Evolutionary conservation across 1,140 invertebrate genomes (phyloP).

Genomic region (Babylonia areolata): DNA sequence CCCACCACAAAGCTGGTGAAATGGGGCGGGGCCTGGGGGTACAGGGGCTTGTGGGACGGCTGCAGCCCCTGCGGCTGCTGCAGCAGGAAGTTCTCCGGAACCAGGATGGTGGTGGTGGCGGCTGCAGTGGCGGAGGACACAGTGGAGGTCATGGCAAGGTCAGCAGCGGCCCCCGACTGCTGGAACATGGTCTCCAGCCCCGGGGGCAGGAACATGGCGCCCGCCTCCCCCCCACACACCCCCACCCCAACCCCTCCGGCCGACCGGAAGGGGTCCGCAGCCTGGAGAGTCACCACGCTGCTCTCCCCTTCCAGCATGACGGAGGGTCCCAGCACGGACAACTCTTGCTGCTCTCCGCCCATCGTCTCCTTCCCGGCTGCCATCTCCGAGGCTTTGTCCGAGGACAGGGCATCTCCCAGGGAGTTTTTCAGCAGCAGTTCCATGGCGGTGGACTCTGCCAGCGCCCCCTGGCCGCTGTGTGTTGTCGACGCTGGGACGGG

Average conservation of each 20-base stretch:
- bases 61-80: conserved; percentile 5
- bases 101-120: conserved; percentile 31
- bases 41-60: conserved; percentile 19
- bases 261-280: not conserved
- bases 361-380: not conserved
- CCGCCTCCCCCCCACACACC: conserved; percentile 7
- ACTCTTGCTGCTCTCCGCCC: not conserved
- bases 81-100: conserved; percentile 25
- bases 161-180: not conserved
- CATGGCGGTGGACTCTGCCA: not conserved
- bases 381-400: not conserved
- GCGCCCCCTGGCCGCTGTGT: not conserved
- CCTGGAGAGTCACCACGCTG: conserved; percentile 5
- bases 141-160: not conserved
- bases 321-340: not conserved
- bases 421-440: conserved; percentile 30
- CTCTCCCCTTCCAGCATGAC: conserved; percentile 14
- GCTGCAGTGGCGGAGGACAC: not conserved
- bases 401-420: not conserved
- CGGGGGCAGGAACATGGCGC: conserved; percentile 23
- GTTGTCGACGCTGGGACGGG: not conserved
- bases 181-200: conserved; percentile 30
- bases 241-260: not conserved
- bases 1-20: conserved; percentile 35
- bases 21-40: conserved; percentile 17